Conservation (phyloP, 2,888 invertebrate genomes). For the Brenthis hecate region DNA sequence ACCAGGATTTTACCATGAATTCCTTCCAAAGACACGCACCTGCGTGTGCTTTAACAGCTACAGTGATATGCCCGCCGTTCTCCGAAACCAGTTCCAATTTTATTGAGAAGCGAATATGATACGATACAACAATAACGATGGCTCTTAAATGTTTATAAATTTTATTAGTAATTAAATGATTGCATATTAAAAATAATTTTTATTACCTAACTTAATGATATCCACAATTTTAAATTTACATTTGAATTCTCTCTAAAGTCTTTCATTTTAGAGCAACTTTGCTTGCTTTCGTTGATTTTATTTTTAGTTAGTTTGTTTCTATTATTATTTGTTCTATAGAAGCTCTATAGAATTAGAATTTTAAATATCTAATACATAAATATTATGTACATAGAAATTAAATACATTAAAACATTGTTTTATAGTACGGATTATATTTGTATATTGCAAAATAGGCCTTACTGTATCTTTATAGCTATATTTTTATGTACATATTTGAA, state of each 20-base stretch:
- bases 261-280: no score
- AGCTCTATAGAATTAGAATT: no score
- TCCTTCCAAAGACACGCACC: constrained; percentile 23
- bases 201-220: not conserved
- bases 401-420: no score
- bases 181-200: not conserved
- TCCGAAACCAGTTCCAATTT: constrained; percentile 32
- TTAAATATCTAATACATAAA: no score
- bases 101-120: constrained; percentile 19
- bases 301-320: no score
- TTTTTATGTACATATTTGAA: not conserved
- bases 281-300: no score
- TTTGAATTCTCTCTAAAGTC: no score
- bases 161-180: constrained; percentile 15
- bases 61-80: constrained; percentile 26
- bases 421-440: no score
- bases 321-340: no score
- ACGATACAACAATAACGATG: not conserved
- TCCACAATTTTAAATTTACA: no score
- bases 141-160: not conserved
- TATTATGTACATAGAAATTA: no score
- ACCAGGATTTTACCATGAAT: constrained; percentile 18
- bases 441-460: not conserved
- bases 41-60: constrained; percentile 36
- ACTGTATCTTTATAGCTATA: not conserved